Evolutionary conservation across 2,888 invertebrate species (phyloP).

Genomic region (Agrotis exclamationis): DNA sequence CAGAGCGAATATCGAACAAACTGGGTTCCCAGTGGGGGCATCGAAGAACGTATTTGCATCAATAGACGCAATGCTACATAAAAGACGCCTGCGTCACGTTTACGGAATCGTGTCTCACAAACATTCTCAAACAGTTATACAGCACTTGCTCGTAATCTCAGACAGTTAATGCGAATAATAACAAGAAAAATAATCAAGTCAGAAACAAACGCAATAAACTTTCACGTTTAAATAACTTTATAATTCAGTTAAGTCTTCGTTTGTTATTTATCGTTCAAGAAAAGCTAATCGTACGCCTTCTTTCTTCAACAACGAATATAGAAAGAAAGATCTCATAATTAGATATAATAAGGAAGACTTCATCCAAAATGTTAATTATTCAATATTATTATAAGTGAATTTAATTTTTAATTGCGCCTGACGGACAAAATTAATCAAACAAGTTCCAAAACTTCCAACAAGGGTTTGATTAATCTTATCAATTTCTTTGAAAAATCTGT

Average conservation of each 20-base stretch:
- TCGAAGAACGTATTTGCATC: slow-evolving; percentile 67
- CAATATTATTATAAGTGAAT: slow-evolving; percentile 44
- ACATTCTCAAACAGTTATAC: slow-evolving; percentile 40
- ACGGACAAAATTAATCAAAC: slow-evolving; percentile 59
- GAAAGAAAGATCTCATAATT: slow-evolving; percentile 42
- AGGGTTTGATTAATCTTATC: slow-evolving; percentile 61
- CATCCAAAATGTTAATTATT: slow-evolving; percentile 51
- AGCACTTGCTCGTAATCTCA: slow-evolving; percentile 35
- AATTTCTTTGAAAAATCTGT: slow-evolving; percentile 59
- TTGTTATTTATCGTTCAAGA: slow-evolving; percentile 57
- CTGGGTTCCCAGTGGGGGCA: slow-evolving; percentile 57
- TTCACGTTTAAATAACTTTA: slow-evolving; percentile 59
- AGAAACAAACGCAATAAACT: slow-evolving; percentile 56
- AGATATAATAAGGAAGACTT: slow-evolving; percentile 37
- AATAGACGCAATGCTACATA: slow-evolving; percentile 65
- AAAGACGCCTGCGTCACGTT: slow-evolving; percentile 57
- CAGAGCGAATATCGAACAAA: slow-evolving; percentile 57
- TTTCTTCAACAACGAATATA: slow-evolving; percentile 30
- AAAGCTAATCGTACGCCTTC: slow-evolving; percentile 49
- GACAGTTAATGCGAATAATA: slow-evolving; percentile 47
- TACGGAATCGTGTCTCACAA: slow-evolving; percentile 40
- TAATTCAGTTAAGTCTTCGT: slow-evolving; percentile 54
- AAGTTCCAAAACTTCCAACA: slow-evolving; percentile 50
- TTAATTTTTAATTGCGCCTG: slow-evolving; percentile 48
- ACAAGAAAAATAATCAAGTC: slow-evolving; percentile 56